Evolutionary conservation across 2,888 invertebrate genomes (phyloP).

Genomic region (Ypsolopha scabrella): DNA sequence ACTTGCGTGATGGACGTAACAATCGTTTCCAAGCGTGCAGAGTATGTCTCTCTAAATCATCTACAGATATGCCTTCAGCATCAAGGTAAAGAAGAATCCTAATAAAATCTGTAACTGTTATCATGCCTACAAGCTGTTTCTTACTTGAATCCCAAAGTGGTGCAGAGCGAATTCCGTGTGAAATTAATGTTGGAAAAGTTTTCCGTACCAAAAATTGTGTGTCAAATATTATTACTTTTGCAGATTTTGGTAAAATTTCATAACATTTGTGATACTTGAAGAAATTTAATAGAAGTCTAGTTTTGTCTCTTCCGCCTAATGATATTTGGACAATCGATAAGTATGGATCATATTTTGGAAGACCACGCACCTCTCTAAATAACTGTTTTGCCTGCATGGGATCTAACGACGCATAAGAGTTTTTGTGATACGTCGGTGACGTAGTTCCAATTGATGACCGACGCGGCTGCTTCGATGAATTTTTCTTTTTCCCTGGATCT

Average conservation of each 20-base stretch:
- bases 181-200: constrained; percentile 60
- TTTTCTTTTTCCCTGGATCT: constrained; percentile 51
- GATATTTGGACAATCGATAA: constrained; percentile 65
- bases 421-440: constrained; percentile 62
- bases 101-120: constrained; percentile 62
- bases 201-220: constrained; percentile 59
- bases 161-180: constrained; percentile 60
- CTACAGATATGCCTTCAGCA: constrained; percentile 49
- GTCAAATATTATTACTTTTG: constrained; percentile 64
- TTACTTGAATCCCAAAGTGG: constrained; percentile 60
- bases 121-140: constrained; percentile 59
- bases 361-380: constrained; percentile 59
- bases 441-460: constrained; percentile 61
- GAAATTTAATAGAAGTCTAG: constrained; percentile 56
- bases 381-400: constrained; percentile 58
- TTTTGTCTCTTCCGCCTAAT: constrained; percentile 60
- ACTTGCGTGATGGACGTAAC: constrained; percentile 46
- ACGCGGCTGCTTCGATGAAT: constrained; percentile 34
- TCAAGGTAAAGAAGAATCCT: constrained; percentile 53
- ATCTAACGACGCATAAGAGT: constrained; percentile 59
- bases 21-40: constrained; percentile 60
- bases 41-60: constrained; percentile 57
- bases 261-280: constrained; percentile 65
- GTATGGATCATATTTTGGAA: constrained; percentile 62
- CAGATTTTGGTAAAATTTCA: constrained; percentile 62